Evolutionary conservation across 2,888 invertebrate species (phyloP).

Genomic region (Arge pagana): DNA sequence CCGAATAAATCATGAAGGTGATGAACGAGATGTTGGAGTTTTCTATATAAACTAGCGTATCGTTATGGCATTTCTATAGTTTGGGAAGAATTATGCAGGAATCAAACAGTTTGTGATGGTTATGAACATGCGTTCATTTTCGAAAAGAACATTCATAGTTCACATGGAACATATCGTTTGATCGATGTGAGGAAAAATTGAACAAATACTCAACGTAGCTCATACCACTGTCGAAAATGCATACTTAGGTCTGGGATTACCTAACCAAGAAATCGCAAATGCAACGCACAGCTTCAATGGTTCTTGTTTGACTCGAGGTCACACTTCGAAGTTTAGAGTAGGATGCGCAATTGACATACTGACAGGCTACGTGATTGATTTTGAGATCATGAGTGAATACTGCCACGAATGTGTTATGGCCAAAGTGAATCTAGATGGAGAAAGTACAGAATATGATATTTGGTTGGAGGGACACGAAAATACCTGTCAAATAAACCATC

Average conservation of each 20-base stretch:
- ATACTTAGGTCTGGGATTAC: not conserved
- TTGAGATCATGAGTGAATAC: conserved; percentile 28
- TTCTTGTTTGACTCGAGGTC: conserved; percentile 29
- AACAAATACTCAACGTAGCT: not conserved
- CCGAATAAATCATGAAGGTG: too few relatives aligned
- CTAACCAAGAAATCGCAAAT: conserved; percentile 1
- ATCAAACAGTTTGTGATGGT: conserved; percentile 7
- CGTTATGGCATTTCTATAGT: conserved; percentile 1
- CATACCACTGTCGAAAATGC: not conserved
- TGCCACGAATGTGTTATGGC: conserved; percentile 29
- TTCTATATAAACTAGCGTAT: conserved; percentile 3
- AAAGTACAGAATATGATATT: conserved; percentile 25
- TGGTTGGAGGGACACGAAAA: conserved; percentile 26
- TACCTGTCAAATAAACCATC: conserved; percentile 13
- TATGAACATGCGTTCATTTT: conserved; percentile 4
- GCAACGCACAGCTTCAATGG: conserved; percentile 30
- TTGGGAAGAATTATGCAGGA: conserved; percentile 3
- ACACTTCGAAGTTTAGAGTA: conserved; percentile 31
- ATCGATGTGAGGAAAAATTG: not conserved
- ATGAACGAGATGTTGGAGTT: too few relatives aligned
- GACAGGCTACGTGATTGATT: conserved; percentile 30
- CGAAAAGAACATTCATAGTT: not conserved
- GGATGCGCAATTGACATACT: conserved; percentile 27
- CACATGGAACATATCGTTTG: not conserved
- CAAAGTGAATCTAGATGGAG: conserved; percentile 22